Percentiles rank a stretch among this genome's conserved stretches.
Conservation (phyloP, 1,140 invertebrate genomes). For the Drosophila prosaltans region DNA sequence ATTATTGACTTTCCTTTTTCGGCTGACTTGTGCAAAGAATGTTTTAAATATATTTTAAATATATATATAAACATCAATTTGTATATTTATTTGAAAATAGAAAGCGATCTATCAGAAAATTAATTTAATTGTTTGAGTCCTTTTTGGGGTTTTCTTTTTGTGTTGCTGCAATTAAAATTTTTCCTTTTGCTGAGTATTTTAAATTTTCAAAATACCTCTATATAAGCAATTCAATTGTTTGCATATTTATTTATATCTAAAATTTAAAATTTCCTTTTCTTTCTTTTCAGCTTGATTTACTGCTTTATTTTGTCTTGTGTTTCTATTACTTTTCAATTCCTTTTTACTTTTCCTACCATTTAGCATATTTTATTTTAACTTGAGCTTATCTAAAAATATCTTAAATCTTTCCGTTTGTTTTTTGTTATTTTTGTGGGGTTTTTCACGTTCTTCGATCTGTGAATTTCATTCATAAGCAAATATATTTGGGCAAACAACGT, state of each 20-base stretch:
- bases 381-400: conserved; percentile 2
- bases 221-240: no score
- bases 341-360: not conserved
- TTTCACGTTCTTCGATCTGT: not conserved
- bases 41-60: not conserved
- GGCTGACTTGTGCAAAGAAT: not conserved
- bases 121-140: not conserved
- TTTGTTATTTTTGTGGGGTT: not conserved
- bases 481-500: not conserved
- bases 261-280: not conserved
- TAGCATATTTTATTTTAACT: conserved; percentile 1
- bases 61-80: not conserved
- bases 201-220: no score
- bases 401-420: not conserved
- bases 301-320: not conserved
- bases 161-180: no score
- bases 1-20: conserved; percentile 7
- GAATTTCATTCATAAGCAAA: conserved; percentile 3
- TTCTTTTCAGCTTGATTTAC: not conserved
- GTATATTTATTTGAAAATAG: not conserved
- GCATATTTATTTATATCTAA: not conserved
- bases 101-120: conserved; percentile 3
- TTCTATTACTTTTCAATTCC: not conserved
- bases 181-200: no score
- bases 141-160: no score